Conservation (phyloP, 2,888 invertebrate species). For the Drosophila neutralis region DNA sequence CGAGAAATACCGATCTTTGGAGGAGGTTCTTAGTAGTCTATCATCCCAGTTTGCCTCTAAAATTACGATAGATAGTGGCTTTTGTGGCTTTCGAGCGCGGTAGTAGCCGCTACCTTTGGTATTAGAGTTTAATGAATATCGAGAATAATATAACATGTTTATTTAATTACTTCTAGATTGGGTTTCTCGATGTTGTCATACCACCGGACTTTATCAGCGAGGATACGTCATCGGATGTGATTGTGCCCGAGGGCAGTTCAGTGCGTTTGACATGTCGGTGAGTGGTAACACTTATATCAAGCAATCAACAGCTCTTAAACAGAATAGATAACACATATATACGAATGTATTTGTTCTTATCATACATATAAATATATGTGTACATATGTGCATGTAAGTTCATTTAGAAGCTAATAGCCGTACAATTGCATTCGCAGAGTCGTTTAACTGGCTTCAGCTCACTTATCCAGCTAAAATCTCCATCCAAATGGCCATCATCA, state of each 20-base stretch:
- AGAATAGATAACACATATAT: background rate
- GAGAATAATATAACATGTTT: background rate
- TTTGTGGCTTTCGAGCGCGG: background rate
- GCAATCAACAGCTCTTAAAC: background rate
- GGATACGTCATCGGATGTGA: slow-evolving; percentile 95
- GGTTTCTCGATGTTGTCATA: slow-evolving; percentile 93
- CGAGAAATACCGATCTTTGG: background rate
- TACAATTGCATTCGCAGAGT: slow-evolving; percentile 18
- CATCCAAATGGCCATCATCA: slow-evolving; percentile 53
- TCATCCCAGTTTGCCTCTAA: background rate
- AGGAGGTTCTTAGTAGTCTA: background rate
- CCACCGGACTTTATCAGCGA: slow-evolving; percentile 96
- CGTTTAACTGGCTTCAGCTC: slow-evolving; percentile 20
- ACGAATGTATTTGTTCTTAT: background rate
- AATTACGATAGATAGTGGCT: background rate
- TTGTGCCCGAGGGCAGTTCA: slow-evolving; percentile 93
- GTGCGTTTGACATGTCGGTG: slow-evolving; percentile 88
- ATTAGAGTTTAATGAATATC: background rate
- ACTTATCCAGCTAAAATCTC: slow-evolving; percentile 24
- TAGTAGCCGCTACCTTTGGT: background rate
- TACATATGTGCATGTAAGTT: slow-evolving; percentile 10
- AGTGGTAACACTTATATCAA: slow-evolving; percentile 45
- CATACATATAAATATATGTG: slow-evolving; percentile 3
- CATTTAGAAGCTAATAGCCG: slow-evolving; percentile 29
- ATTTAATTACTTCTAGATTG: slow-evolving; percentile 87